Percentiles rank a stretch among this genome's conserved stretches.
Evolutionary conservation across 2,888 invertebrate genomes (phyloP).

Genomic region (Cantharis lateralis): DNA sequence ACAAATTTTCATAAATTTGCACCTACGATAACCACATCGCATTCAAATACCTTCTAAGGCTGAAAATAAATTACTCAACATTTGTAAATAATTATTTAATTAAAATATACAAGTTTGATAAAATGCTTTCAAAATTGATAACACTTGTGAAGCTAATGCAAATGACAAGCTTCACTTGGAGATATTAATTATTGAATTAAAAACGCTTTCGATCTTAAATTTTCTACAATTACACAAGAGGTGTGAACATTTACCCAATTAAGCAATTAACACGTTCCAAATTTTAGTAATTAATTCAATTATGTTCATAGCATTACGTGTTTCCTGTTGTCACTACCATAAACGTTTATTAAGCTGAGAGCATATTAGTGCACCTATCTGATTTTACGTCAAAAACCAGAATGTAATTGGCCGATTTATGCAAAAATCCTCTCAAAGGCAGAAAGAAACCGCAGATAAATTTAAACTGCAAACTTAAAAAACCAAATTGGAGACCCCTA

Average conservation of each 20-base stretch:
- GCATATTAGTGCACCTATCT: not conserved
- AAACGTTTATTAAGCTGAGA: constrained; percentile 22
- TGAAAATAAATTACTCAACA: not conserved
- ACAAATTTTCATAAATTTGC: constrained; percentile 26
- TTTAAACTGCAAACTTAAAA: not conserved
- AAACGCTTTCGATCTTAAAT: constrained; percentile 24
- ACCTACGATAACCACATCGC: constrained; percentile 17
- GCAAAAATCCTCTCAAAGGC: too few species aligned
- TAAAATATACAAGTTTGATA: not conserved
- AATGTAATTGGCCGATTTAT: not conserved
- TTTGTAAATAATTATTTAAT: not conserved
- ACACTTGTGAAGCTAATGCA: not conserved
- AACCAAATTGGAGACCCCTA: not conserved
- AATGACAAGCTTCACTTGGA: not conserved
- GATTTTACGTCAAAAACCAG: not conserved
- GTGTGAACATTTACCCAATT: constrained; percentile 29
- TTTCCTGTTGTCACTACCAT: constrained; percentile 25
- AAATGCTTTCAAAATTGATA: not conserved
- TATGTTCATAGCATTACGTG: constrained; percentile 26
- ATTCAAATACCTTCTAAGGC: not conserved
- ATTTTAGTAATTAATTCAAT: constrained; percentile 28
- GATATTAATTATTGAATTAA: not conserved
- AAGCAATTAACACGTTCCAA: constrained; percentile 28
- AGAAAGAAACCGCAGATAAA: not conserved
- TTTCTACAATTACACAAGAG: constrained; percentile 21